phyloP scores from a whole-genome alignment of 1,140 invertebrate species.

The Diprion similis region DNA sequence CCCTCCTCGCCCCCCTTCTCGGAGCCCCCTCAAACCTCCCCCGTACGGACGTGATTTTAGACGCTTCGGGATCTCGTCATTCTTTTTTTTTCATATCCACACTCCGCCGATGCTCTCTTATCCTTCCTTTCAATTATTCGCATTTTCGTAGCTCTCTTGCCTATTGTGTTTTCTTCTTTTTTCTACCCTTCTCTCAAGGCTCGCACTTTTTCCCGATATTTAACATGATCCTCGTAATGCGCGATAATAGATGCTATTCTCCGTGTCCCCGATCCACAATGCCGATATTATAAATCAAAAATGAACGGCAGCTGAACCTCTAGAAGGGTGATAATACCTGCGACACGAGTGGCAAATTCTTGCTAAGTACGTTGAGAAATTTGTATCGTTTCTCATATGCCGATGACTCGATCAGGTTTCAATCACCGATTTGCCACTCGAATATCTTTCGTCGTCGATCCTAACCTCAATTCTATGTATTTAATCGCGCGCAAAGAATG shows the following conservation, averaged over 20 bases:
- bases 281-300: no score
- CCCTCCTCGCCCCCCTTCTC: background rate
- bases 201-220: slow-evolving; percentile 14
- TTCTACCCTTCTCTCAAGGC: background rate
- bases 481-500: no score
- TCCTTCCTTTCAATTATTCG: background rate
- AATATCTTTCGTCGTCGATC: background rate
- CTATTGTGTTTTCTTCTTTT: slow-evolving; percentile 9
- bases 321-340: slow-evolving; percentile 11
- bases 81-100: background rate
- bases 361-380: background rate
- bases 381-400: slow-evolving; percentile 5
- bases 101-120: no score
- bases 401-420: background rate
- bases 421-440: background rate
- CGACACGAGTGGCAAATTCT: slow-evolving; percentile 13
- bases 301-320: slow-evolving; percentile 15
- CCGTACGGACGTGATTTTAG: slow-evolving; percentile 1
- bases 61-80: background rate
- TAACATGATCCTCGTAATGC: background rate
- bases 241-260: background rate
- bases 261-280: background rate
- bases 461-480: background rate
- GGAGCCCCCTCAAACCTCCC: background rate
- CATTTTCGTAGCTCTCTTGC: background rate